Evolutionary conservation across 2,888 invertebrate genomes (phyloP).

Genomic region (Listrodromus nycthemerus): DNA sequence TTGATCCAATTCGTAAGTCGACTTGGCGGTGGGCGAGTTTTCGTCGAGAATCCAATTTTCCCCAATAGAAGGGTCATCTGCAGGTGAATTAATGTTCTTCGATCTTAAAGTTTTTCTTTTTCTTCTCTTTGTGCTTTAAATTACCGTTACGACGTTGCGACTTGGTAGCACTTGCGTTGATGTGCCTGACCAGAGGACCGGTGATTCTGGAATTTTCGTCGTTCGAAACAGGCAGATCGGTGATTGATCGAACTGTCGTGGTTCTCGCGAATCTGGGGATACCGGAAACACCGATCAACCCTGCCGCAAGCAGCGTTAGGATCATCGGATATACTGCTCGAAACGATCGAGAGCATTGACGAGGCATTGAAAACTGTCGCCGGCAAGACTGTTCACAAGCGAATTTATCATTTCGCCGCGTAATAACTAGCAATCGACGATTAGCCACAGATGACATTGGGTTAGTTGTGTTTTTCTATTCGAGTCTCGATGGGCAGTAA

Average conservation of each 20-base stretch:
- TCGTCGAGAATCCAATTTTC: not conserved
- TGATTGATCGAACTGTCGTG: too few species aligned
- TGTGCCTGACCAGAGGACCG: not conserved
- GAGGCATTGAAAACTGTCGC: conserved; percentile 19
- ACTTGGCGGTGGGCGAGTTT: not conserved
- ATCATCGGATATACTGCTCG: too few species aligned
- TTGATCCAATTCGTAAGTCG: too few species aligned
- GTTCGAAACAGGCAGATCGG: too few species aligned
- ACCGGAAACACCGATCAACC: conserved; percentile 12
- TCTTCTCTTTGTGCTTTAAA: not conserved
- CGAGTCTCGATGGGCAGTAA: not conserved
- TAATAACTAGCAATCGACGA: conserved; percentile 25
- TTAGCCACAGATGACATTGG: not conserved
- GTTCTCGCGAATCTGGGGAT: too few species aligned
- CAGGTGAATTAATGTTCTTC: not conserved
- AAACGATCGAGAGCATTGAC: not conserved
- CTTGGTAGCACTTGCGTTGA: not conserved
- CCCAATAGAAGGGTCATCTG: not conserved
- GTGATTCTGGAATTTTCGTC: too few species aligned
- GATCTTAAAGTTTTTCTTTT: not conserved
- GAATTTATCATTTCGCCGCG: conserved; percentile 19
- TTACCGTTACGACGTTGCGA: conserved; percentile 16
- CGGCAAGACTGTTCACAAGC: not conserved
- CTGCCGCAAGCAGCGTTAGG: not conserved
- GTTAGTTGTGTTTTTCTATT: not conserved